Evolutionary conservation across 1,140 invertebrate species (phyloP).

Genomic region (Manduca sexta): DNA sequence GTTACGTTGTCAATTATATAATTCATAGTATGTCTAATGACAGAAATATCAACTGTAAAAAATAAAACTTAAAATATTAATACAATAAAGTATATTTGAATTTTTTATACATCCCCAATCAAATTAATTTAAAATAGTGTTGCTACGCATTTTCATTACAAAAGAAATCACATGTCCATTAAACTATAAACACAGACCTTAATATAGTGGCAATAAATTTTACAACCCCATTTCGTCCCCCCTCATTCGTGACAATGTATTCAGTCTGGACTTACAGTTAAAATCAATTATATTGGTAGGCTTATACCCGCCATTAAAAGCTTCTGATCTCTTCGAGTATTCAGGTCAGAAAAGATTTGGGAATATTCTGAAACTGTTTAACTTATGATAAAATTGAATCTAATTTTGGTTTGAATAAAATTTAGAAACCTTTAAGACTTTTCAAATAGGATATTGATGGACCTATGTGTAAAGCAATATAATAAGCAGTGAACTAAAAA

Average conservation of each 20-base stretch:
- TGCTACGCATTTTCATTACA: no score
- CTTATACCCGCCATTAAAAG: slow-evolving; percentile 5
- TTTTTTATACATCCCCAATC: no score
- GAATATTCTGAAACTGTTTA: slow-evolving; percentile 4
- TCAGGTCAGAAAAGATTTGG: slow-evolving; percentile 5
- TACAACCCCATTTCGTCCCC: background rate
- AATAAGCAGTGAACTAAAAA: no score
- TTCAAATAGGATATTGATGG: background rate
- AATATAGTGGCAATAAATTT: background rate
- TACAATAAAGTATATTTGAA: no score
- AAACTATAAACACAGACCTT: no score
- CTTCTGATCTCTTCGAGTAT: slow-evolving; percentile 4
- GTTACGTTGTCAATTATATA: no score
- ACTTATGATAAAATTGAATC: slow-evolving; percentile 3
- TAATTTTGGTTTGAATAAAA: background rate
- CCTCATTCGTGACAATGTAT: slow-evolving; percentile 1
- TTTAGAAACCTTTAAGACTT: background rate
- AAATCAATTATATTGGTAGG: slow-evolving; percentile 6
- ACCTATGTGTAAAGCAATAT: no score
- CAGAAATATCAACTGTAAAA: no score
- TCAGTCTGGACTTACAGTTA: slow-evolving; percentile 3
- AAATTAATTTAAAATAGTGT: no score
- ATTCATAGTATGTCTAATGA: no score
- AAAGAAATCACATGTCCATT: no score
- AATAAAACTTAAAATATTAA: no score